A percentile compares a stretch with the other conserved stretches of the same genome.
These are phyloP conservation scores for Nudaria mundana DNA, from an alignment of 2,888 invertebrate species.

Conservation along the genomic window DNA sequence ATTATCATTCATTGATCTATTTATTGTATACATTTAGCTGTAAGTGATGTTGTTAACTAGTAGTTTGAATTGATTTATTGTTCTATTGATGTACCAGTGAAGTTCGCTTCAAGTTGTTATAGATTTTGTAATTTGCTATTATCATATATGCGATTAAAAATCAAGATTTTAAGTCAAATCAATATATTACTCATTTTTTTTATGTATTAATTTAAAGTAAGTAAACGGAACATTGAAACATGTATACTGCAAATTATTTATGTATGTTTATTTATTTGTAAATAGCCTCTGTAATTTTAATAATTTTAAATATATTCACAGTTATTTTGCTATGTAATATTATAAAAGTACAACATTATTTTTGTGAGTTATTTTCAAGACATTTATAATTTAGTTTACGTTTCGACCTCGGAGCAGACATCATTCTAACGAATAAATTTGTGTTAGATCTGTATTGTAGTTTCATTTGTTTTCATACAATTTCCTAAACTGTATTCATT, in stretches of 20 bases:
- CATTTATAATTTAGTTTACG: constrained; percentile 26
- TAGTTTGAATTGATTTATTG: constrained; percentile 20
- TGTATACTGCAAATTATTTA: constrained; percentile 49
- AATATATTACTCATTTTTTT: constrained; percentile 23
- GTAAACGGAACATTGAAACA: constrained; percentile 37
- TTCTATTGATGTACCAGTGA: constrained; percentile 17
- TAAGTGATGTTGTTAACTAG: constrained; percentile 40
- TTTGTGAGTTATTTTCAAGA: constrained; percentile 18
- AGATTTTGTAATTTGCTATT: constrained; percentile 16
- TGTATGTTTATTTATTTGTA: constrained; percentile 63
- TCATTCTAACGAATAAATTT: constrained; percentile 53
- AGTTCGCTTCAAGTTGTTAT: constrained; percentile 15
- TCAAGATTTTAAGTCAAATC: constrained; percentile 17
- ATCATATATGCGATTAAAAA: constrained; percentile 10
- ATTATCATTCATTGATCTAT: constrained; percentile 46
- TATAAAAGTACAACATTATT: constrained; percentile 51
- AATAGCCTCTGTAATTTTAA: constrained; percentile 46
- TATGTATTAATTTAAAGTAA: constrained; percentile 28
- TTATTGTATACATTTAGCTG: constrained; percentile 47
- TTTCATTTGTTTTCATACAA: constrained; percentile 30
- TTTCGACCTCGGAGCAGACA: constrained; percentile 50
- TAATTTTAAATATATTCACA: constrained; percentile 27
- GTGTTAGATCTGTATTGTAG: constrained; percentile 64
- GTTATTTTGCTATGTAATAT: constrained; percentile 27
- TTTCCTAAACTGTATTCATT: neutral